phyloP scores from a whole-genome alignment of 2,888 invertebrate species.

The Eumacrocentrus americanus region DNA sequence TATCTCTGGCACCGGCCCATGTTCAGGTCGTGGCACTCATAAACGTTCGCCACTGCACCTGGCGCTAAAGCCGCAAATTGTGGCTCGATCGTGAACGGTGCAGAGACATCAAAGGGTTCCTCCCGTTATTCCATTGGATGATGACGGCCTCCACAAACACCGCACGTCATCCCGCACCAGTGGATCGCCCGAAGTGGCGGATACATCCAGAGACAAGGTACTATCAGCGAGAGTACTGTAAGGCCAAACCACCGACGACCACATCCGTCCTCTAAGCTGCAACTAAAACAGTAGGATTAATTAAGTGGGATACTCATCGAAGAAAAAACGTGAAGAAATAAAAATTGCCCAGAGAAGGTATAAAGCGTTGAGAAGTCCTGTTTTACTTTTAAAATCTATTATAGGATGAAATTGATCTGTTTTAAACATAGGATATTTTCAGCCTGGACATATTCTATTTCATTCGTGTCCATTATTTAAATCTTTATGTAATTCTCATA shows the following conservation, averaged over 20 bases:
- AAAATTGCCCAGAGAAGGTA: too few species aligned
- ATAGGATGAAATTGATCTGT: too few species aligned
- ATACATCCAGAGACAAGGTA: slow-evolving; percentile 95
- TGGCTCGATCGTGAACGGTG: slow-evolving; percentile 49
- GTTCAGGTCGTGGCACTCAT: slow-evolving; percentile 56
- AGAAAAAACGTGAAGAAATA: too few species aligned
- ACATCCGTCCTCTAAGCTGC: slow-evolving; percentile 71
- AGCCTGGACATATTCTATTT: too few species aligned
- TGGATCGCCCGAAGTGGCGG: slow-evolving; percentile 85
- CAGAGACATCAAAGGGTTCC: slow-evolving; percentile 60
- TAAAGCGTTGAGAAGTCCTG: too few species aligned
- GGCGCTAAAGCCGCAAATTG: slow-evolving; percentile 34
- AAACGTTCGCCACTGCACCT: slow-evolving; percentile 53
- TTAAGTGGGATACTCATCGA: too few species aligned
- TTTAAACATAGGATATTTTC: too few species aligned
- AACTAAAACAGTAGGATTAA: slow-evolving; percentile 43
- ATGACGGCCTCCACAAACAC: slow-evolving; percentile 84
- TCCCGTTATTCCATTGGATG: slow-evolving; percentile 60
- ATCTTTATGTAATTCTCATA: too few species aligned
- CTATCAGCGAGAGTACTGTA: slow-evolving; percentile 81
- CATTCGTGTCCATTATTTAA: too few species aligned
- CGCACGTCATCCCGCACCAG: slow-evolving; percentile 80
- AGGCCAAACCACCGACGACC: slow-evolving; percentile 84
- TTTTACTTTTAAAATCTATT: too few species aligned
- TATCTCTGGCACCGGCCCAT: slow-evolving; percentile 59